Percentiles rank a stretch among this genome's conserved stretches.
Conservation (phyloP, 2,888 invertebrate genomes). For the Baronia brevicornis region DNA sequence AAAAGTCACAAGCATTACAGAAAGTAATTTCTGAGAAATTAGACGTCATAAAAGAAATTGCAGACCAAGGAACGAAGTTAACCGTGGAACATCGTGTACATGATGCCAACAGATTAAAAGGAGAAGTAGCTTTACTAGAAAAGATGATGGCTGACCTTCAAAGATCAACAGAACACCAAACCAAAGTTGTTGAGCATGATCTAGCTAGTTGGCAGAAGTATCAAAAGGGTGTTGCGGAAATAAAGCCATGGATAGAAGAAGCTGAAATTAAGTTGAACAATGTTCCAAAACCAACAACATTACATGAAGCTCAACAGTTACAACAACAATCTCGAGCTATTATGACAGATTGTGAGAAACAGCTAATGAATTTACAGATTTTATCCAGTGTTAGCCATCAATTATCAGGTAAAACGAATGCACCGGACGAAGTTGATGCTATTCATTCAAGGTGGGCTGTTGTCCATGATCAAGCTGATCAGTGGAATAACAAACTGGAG, state of each 20-base stretch:
- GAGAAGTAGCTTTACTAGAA: conserved; percentile 84
- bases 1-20: conserved; percentile 84
- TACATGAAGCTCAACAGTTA: conserved; percentile 88
- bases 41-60: conserved; percentile 81
- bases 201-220: conserved; percentile 90
- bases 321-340: conserved; percentile 83
- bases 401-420: conserved; percentile 83
- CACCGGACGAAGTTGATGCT: conserved; percentile 89
- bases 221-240: conserved; percentile 84
- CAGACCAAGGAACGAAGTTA: conserved; percentile 84
- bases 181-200: conserved; percentile 84
- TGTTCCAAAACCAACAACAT: conserved; percentile 83
- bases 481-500: conserved; percentile 86
- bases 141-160: conserved; percentile 85
- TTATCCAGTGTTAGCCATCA: conserved; percentile 84
- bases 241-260: conserved; percentile 92
- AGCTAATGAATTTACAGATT: conserved; percentile 83
- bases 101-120: conserved; percentile 83
- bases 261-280: conserved; percentile 87
- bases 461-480: conserved; percentile 85
- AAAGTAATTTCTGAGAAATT: conserved; percentile 85
- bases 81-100: conserved; percentile 80
- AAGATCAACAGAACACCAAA: conserved; percentile 84
- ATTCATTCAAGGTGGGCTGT: conserved; percentile 89
- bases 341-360: conserved; percentile 85